Conservation (phyloP, 2,888 invertebrate genomes). For the Polydrusus tereticollis region DNA sequence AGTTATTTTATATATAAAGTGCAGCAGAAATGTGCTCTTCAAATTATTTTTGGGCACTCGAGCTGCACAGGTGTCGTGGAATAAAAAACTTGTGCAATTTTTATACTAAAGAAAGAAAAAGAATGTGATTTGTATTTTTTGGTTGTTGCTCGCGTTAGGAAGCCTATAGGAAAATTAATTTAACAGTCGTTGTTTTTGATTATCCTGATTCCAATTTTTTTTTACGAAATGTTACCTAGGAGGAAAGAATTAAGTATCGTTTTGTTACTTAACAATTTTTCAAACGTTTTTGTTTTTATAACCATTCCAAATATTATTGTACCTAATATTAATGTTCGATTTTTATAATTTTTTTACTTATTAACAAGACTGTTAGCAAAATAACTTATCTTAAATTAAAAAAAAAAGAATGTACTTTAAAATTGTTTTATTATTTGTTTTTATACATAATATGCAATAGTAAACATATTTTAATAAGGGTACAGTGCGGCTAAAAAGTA, state of each 20-base stretch:
- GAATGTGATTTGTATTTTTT: not conserved
- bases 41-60: not conserved
- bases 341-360: conserved; percentile 36
- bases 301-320: conserved; percentile 24
- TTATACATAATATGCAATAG: too few relatives aligned
- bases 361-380: conserved; percentile 50
- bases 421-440: not conserved
- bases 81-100: too few relatives aligned
- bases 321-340: conserved; percentile 7
- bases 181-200: not conserved
- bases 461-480: not conserved
- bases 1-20: not conserved
- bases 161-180: too few relatives aligned
- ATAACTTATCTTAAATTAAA: conserved; percentile 41
- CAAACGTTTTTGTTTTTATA: not conserved
- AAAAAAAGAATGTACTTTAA: conserved; percentile 16
- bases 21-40: not conserved
- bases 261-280: conserved; percentile 19
- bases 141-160: not conserved
- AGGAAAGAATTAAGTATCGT: not conserved
- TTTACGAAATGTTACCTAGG: not conserved
- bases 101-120: not conserved
- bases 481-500: too few relatives aligned
- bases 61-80: too few relatives aligned
- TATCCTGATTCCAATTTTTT: not conserved